phyloP scores from a whole-genome alignment of 2,113 vertebrate genomes.

The Elephantulus edwardii region DNA sequence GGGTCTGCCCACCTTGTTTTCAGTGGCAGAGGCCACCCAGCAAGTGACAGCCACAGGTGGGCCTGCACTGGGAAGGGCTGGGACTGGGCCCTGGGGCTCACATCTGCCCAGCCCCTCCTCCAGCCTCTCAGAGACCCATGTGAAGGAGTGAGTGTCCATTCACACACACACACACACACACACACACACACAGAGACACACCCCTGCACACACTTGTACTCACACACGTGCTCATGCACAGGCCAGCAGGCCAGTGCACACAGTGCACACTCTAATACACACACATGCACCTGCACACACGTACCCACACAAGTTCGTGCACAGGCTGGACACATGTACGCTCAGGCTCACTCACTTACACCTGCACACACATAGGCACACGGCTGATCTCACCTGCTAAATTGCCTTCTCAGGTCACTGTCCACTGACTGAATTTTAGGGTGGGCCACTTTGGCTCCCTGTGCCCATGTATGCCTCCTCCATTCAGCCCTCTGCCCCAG shows the following conservation, averaged over 20 bases:
- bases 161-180: neutral
- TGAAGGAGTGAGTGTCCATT: too few species aligned
- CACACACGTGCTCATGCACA: too few species aligned
- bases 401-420: too few species aligned
- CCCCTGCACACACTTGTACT: too few species aligned
- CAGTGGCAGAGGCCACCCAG: neutral
- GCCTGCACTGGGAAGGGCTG: neutral
- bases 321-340: neutral
- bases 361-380: neutral
- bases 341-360: fast-evolving
- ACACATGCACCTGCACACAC: fast-evolving
- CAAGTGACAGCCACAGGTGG: neutral
- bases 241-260: too few species aligned
- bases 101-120: neutral
- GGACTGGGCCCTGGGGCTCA: neutral
- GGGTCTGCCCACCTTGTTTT: neutral
- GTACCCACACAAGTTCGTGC: too few species aligned
- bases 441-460: too few species aligned
- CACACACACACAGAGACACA: too few species aligned
- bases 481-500: neutral
- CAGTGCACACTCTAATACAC: too few species aligned
- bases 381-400: too few species aligned
- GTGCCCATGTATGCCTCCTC: too few species aligned
- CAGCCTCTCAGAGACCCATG: neutral
- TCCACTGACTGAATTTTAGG: too few species aligned